Evolutionary conservation across 2,113 vertebrate species (phyloP), one percentile per base, ranked within the genome.

Genomic region (Mesocricetus auratus): DNA sequence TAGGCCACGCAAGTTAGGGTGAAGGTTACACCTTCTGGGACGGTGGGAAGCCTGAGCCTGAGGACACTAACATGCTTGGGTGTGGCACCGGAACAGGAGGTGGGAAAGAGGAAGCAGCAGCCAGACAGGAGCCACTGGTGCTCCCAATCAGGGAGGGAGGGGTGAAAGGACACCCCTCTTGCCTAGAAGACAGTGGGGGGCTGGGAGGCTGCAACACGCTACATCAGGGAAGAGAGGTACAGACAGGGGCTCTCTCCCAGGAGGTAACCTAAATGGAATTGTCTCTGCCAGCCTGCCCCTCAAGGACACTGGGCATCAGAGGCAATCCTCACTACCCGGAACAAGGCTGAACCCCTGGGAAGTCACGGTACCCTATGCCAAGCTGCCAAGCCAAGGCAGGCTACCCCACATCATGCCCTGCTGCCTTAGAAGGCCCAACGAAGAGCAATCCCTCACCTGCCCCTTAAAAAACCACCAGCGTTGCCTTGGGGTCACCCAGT

Each of bases 211-310:
- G 7, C 26, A 3, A 1, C 3, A 1, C 17, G 29, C 39, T 1
- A 16, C 29, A 53, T 73, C 71, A 36, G 53, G 7, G 90, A 97
- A 96, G 97, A 98, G 26, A 94, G 96, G 93, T 97, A 97, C 0
- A 36, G 9, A 97, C 0, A 42, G 10, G 24, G 22, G 31, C 8
- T 26, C 69, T 45, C 68, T 50, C 36, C 81, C 39, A n/a, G 36
- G 26, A 66, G 29, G 45, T 8, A 50, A 42, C 42, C n/a, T 42
- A 62, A 62, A 11, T 29, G n/a, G 22, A 73, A n/a, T 64, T 29
- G 81, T 26, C 42, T 19, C 77, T 15, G 7, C 60, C 45, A 26
- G 90, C 53, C 7, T 42, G 24, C 47, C 36, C 47, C 19, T 5
- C 0, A 1, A 12, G 58, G 29, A 15, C 50, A 3, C 2, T 29